Conservation (phyloP, 2,113 vertebrate species). For the Podarcis muralis region DNA sequence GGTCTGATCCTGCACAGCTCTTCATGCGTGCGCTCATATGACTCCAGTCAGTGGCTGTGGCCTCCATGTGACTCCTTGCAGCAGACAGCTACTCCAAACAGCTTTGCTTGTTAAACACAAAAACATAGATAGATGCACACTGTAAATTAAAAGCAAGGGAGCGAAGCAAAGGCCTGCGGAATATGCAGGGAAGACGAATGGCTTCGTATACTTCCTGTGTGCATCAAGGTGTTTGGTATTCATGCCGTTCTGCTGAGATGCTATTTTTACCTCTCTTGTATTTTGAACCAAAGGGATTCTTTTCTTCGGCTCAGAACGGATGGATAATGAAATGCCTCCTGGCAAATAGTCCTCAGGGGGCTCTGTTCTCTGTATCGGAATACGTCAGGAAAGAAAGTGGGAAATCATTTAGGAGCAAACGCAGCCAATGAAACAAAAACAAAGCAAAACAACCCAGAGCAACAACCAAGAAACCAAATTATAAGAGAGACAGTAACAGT, state of each 20-base stretch:
- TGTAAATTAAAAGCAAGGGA: neutral
- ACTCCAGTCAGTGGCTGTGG: neutral
- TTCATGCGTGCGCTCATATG: neutral
- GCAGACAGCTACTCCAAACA: neutral
- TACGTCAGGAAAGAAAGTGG: conserved; percentile 13
- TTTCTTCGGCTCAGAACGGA: conserved; percentile 38
- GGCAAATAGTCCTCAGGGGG: conserved; percentile 1
- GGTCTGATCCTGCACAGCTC: neutral
- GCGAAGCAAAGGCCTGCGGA: neutral
- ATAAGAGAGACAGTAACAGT: neutral
- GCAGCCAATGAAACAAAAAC: neutral
- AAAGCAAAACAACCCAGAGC: neutral
- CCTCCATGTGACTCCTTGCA: neutral
- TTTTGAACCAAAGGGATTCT: conserved; percentile 22
- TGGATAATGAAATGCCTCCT: conserved; percentile 21
- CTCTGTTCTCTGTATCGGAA: conserved; percentile 43
- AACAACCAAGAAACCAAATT: neutral
- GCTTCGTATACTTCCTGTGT: fast-evolving
- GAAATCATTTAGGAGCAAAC: neutral
- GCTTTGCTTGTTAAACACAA: neutral
- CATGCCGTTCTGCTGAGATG: conserved; percentile 18
- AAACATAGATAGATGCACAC: neutral
- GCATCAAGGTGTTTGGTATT: conserved; percentile 32
- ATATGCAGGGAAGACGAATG: neutral
- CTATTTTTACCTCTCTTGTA: conserved; percentile 10